Evolutionary conservation across 2,888 invertebrate genomes (phyloP).

Genomic region (Metalampra italica): DNA sequence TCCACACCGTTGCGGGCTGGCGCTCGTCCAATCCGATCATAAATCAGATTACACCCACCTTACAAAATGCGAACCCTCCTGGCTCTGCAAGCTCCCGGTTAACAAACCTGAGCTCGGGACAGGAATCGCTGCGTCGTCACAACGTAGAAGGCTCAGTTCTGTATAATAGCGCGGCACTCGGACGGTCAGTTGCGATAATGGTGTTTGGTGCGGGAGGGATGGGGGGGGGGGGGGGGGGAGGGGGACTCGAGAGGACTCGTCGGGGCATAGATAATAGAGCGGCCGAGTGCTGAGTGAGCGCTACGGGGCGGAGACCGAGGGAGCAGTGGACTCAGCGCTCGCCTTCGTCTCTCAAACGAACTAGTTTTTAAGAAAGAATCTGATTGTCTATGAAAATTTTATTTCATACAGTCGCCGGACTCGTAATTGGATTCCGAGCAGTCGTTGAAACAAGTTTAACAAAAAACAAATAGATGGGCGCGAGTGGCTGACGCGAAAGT

Average conservation of each 20-base stretch:
- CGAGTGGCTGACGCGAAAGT: too few relatives aligned
- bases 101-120: too few relatives aligned
- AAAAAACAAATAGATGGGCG: too few relatives aligned
- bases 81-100: too few relatives aligned
- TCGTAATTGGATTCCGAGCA: too few relatives aligned
- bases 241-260: too few relatives aligned
- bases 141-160: not conserved
- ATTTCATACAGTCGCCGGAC: too few relatives aligned
- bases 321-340: not conserved
- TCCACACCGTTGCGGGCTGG: not conserved
- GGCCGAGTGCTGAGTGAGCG: not conserved
- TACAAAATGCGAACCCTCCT: not conserved
- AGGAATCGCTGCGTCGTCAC: not conserved
- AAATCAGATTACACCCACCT: not conserved
- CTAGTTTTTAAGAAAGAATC: not conserved
- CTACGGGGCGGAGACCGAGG: not conserved
- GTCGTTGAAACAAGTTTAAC: too few relatives aligned
- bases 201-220: not conserved
- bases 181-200: not conserved
- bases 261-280: not conserved
- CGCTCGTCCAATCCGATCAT: not conserved
- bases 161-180: too few relatives aligned
- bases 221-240: too few relatives aligned
- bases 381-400: not conserved
- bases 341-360: too few relatives aligned